phyloP scores from a whole-genome alignment of 2,113 vertebrate genomes.

The Numenius arquata region DNA sequence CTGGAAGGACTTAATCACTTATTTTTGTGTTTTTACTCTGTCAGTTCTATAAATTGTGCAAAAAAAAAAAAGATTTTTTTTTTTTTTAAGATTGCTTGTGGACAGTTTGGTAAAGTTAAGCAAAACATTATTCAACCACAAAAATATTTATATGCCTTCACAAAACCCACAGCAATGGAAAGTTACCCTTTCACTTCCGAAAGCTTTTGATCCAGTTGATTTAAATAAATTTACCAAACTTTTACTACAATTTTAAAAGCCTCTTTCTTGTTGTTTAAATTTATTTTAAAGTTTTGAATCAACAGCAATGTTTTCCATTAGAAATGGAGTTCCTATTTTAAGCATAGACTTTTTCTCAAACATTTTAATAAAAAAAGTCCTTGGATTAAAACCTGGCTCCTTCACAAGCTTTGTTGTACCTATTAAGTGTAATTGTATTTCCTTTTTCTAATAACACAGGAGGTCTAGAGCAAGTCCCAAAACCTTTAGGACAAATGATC shows the following conservation, averaged over 20 bases:
- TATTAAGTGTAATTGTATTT: slow-evolving; percentile 45
- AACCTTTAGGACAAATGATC: slow-evolving; percentile 34
- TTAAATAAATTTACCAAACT: not conserved
- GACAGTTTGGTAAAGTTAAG: not conserved
- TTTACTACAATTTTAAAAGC: not conserved
- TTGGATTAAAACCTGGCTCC: slow-evolving; percentile 28
- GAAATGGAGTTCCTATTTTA: not conserved
- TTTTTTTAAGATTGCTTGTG: not conserved
- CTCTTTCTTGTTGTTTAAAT: not conserved
- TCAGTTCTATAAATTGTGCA: not conserved
- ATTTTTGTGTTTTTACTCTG: not conserved
- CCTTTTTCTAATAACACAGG: slow-evolving; percentile 36
- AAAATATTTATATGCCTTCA: not conserved
- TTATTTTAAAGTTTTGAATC: not conserved
- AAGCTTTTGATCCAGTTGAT: not conserved
- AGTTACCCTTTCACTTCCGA: not conserved
- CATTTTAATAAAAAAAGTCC: slow-evolving; percentile 24
- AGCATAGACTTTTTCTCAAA: not conserved
- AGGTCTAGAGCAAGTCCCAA: slow-evolving; percentile 50
- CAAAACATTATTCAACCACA: not conserved
- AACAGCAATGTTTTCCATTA: not conserved
- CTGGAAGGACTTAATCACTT: not conserved
- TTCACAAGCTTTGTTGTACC: slow-evolving; percentile 40
- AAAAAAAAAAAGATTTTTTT: not conserved
- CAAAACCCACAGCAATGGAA: not conserved